Conservation (phyloP, 2,797 vertebrate species). For the Microhierax caerulescens region DNA sequence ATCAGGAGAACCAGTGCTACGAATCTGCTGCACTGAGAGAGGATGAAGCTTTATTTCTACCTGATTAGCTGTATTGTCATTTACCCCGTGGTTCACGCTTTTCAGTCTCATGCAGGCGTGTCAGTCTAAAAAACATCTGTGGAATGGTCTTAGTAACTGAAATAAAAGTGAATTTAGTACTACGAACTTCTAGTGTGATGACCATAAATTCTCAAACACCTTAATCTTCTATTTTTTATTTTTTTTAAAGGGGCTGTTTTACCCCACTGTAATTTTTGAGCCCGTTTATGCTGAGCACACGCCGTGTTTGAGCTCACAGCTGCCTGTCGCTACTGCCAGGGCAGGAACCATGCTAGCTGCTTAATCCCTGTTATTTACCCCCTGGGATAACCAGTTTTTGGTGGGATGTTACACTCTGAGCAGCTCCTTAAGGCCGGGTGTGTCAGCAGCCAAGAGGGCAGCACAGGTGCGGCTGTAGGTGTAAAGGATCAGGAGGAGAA, state of each 20-base stretch:
- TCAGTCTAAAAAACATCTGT: neutral
- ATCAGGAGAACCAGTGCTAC: neutral
- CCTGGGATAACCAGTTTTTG: rapidly evolving
- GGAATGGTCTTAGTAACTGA: neutral
- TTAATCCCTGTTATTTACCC: neutral
- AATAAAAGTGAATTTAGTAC: neutral
- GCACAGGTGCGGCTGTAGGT: no score
- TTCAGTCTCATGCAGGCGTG: neutral
- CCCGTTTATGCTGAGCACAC: rapidly evolving
- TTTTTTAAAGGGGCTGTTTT: rapidly evolving
- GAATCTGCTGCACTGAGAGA: rapidly evolving
- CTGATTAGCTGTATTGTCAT: neutral
- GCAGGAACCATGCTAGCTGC: neutral
- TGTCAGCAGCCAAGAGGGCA: neutral
- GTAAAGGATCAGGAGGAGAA: neutral
- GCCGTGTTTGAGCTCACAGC: neutral
- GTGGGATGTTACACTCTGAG: neutral
- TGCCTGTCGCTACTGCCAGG: rapidly evolving
- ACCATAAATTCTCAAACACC: neutral
- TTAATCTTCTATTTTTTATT: no score
- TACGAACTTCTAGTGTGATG: neutral
- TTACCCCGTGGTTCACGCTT: neutral
- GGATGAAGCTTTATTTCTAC: neutral
- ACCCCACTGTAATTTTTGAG: neutral
- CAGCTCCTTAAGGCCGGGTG: neutral